Evolutionary conservation across 2,888 invertebrate genomes (phyloP), one percentile per base, ranked within the genome.

Genomic region (Gymnoscelis rufifasciata): DNA sequence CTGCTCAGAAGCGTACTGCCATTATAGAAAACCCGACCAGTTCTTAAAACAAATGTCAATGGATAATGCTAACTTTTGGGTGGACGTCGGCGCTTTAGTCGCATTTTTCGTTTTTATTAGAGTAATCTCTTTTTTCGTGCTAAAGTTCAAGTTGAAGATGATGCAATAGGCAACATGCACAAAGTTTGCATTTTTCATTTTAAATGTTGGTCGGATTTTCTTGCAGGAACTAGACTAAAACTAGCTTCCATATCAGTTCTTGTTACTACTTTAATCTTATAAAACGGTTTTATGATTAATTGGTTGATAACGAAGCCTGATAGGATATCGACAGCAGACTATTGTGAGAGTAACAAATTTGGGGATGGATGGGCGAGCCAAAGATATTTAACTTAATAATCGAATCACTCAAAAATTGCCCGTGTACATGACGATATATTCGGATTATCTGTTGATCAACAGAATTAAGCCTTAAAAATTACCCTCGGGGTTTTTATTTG

Each of bases 1-100:
- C 59, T 98, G 98, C 78, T 92, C 92, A 28, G 92, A 93, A 64
- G 91, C 91, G 5, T 96, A 95, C 78, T 96, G 96, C 82, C 95
- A 95, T 67, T 95, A 93, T 79, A 92, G 93, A 60, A 91, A 92
- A 64, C 95, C 96, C 4, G 90, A 91, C 59, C 93, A 94, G 69
- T 95, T 98, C 71, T 89, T 98, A 40, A 92, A 95, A 57, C 93
- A 95, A 74, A 93, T 95, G 92, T 92, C 94, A 3, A 95, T 95
- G 94, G 92, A 93, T 51, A 88, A 92, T 46, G 92, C 92, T 0
- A 91, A 91, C 57, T 95, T 93, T 73, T 94, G 95, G 92, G 86
- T 96, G 8, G 96, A 97, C 79, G 94, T 94, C 8, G 92, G 92
- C 11, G 95, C 95, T n/a, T 87, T 97, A 47, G 80, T 92, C 60